A percentile compares a stretch with the other conserved stretches of the same genome.
phyloP scores from a whole-genome alignment of 2,888 invertebrate species.

The Zeuzera pyrina region DNA sequence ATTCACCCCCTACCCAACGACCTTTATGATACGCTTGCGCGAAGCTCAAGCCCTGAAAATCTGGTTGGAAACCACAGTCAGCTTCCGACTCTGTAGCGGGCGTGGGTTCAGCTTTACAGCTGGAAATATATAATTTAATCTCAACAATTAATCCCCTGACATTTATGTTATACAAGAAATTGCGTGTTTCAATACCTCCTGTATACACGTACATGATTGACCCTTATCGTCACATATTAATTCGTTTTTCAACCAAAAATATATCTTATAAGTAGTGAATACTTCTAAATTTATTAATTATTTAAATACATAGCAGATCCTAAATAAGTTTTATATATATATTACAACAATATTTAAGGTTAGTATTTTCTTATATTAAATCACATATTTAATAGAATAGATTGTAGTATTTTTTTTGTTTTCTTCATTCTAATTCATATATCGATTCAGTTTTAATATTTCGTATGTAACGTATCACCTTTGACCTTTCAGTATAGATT shows the following conservation, averaged over 20 bases:
- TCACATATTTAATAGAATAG: constrained; percentile 11
- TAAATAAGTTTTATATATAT: no score
- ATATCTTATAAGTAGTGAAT: constrained; percentile 62
- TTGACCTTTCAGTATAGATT: constrained; percentile 27
- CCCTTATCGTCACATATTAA: constrained; percentile 46
- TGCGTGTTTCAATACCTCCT: no score
- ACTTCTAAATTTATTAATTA: no score
- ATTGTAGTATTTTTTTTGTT: constrained; percentile 14
- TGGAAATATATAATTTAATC: no score
- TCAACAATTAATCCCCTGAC: constrained; percentile 29
- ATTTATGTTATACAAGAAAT: no score
- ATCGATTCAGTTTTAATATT: constrained; percentile 3
- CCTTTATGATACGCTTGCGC: constrained; percentile 53
- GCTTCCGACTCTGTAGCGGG: constrained; percentile 8
- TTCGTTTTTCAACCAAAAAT: constrained; percentile 62
- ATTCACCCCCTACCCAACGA: constrained; percentile 31
- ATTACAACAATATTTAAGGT: no score
- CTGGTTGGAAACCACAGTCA: constrained; percentile 32
- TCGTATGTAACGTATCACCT: no score
- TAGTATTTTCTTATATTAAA: constrained; percentile 17
- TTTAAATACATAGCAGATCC: no score
- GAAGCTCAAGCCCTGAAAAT: constrained; percentile 22
- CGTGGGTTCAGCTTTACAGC: constrained; percentile 3
- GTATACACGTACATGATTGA: constrained; percentile 46
- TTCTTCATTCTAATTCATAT: constrained; percentile 14